These are phyloP conservation scores for Drosophila multiciliata DNA, from an alignment of 2,888 invertebrate genomes.

Conservation along the genomic window DNA sequence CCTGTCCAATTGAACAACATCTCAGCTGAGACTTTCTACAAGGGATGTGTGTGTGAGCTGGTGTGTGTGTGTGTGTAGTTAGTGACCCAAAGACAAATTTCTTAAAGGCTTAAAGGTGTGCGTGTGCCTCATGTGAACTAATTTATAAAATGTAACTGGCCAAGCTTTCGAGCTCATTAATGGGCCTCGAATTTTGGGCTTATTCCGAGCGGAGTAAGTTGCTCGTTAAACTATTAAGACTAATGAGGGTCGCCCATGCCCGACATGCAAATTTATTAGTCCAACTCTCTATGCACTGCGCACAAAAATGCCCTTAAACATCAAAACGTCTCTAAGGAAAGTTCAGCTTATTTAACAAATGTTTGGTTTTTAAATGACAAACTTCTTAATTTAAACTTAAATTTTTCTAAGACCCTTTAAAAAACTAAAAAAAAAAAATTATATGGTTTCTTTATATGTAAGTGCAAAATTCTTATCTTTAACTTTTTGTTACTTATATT, in stretches of 20 bases:
- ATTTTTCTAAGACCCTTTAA: background rate
- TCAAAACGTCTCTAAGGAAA: background rate
- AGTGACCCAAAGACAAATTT: conserved; percentile 62
- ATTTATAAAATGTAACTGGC: conserved; percentile 71
- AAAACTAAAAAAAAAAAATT: background rate
- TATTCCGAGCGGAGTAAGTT: conserved; percentile 16
- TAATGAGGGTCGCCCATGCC: conserved; percentile 66
- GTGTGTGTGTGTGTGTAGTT: background rate
- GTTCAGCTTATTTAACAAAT: background rate
- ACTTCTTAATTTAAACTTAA: background rate
- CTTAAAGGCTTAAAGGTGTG: conserved; percentile 69
- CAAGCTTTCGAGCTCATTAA: conserved; percentile 59
- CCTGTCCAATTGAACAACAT: conserved; percentile 35
- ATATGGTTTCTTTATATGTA: background rate
- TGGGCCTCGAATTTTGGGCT: conserved; percentile 19
- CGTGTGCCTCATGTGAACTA: conserved; percentile 34
- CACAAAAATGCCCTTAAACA: background rate
- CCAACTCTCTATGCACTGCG: conserved; percentile 17
- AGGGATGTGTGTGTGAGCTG: background rate
- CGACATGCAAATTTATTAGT: conserved; percentile 59
- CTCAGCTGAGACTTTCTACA: conserved; percentile 23
- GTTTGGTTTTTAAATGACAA: background rate
- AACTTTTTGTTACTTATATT: background rate
- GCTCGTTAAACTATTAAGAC: conserved; percentile 75
- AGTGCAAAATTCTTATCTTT: background rate